Percentiles rank a stretch among this genome's conserved stretches.
These are phyloP conservation scores for Drosophila watanabei DNA, from an alignment of 1,140 invertebrate species.

Conservation along the genomic window DNA sequence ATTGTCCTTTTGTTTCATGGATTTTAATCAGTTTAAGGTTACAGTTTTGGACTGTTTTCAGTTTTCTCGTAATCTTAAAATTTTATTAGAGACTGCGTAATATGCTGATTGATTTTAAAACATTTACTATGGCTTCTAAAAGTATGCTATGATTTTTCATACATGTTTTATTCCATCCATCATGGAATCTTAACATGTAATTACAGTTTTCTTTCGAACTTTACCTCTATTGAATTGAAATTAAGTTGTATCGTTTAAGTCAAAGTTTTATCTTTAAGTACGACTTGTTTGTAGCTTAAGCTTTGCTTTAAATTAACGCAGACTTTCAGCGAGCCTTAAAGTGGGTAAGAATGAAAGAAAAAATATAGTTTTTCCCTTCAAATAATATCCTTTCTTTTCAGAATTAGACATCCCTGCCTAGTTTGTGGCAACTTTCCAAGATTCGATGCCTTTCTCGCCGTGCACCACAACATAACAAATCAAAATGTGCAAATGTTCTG, in stretches of 20 bases:
- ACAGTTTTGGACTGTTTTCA: not conserved
- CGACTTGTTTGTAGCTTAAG: not conserved
- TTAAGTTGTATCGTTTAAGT: not conserved
- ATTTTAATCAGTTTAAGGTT: too few species aligned
- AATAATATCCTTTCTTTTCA: not conserved
- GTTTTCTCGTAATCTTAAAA: not conserved
- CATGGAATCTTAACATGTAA: too few species aligned
- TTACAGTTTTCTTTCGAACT: not conserved
- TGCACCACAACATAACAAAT: conserved; percentile 71
- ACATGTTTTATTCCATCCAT: not conserved
- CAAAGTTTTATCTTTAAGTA: not conserved
- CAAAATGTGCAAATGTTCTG: conserved; percentile 80
- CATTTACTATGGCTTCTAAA: too few species aligned
- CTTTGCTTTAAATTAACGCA: too few species aligned
- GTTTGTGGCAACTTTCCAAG: conserved; percentile 22
- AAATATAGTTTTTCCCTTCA: not conserved
- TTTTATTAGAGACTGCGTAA: too few species aligned
- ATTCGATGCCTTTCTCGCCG: conserved; percentile 32
- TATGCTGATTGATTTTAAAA: not conserved
- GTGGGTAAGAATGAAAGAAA: not conserved
- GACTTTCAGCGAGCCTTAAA: not conserved
- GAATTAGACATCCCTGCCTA: not conserved
- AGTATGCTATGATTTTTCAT: not conserved
- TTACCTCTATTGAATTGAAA: not conserved
- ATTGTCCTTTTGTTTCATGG: not conserved